Evolutionary conservation across 2,888 invertebrate genomes (phyloP), one percentile per base, ranked within the genome.

Genomic region (Falcaria lacertinaria): DNA sequence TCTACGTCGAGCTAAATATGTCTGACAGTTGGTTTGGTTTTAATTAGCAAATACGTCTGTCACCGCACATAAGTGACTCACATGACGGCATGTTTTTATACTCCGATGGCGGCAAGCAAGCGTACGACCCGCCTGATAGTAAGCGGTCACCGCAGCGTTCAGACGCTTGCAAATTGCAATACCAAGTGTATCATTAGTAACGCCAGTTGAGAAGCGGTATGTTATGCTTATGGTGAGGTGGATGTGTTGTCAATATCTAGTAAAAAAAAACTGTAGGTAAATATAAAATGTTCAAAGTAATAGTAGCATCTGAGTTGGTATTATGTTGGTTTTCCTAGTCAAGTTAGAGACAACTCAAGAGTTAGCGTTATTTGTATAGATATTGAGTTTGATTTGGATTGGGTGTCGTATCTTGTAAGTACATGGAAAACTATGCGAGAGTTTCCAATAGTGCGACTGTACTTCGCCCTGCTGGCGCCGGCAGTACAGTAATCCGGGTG

Each of bases 401-500:
- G 46, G 43, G 50, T 49, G 39, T 50, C 49, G 56, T 56, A 54
- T 57, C 54, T 51, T 52, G 44, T 54, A 54, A 59, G n/a, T 19
- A 19, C 19, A 60, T 61, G 61, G 61, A 63, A 55, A 60, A 52
- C n/a, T n/a, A n/a, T n/a, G n/a, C 55, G 54, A 50, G 49, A 58
- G 64, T 65, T 65, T 64, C 64, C 62, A 68, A 60, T 64, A 66
- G 60, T 66, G 64, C 70, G 66, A 74, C 67, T 74, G 67, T 72
- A 71, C 66, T 74, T 61, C 78, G 76, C 63, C 74, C 54, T 57
- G 63, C 39, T 64, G 77, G 74, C 76, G 74, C 73, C 75, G 54
- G 45, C 60, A 49, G 47, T 59, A 68, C 58, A 59, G 64, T 52
- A 74, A 75, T 81, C 86, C 87, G 86, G 84, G 80, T 87, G 66